phyloP scores from a whole-genome alignment of 2,888 invertebrate species.

The Macaria notata region DNA sequence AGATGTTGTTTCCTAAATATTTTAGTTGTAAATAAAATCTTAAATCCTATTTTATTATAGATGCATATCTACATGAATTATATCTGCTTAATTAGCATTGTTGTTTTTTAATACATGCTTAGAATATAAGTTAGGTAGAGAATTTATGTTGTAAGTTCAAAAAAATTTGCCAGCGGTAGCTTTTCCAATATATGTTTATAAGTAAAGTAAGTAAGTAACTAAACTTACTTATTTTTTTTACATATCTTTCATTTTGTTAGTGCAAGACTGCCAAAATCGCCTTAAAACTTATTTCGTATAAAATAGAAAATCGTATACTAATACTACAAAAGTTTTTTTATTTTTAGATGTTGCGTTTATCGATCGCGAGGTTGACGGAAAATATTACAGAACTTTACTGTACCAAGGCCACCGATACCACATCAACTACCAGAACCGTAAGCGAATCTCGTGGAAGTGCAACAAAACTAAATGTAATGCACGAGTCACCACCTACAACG shows the following conservation, averaged over 20 bases:
- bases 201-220: no score
- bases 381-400: constrained; percentile 49
- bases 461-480: constrained; percentile 54
- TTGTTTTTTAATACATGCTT: constrained; percentile 16
- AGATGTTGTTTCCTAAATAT: constrained; percentile 55
- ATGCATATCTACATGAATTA: constrained; percentile 60
- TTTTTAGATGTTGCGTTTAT: neutral
- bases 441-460: constrained; percentile 57
- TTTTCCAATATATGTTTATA: no score
- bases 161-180: no score
- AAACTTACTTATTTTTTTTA: no score
- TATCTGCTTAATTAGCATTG: constrained; percentile 51
- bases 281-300: no score
- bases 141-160: no score
- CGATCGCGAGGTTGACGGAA: constrained; percentile 14
- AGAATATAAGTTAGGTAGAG: no score
- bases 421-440: constrained; percentile 57
- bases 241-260: no score
- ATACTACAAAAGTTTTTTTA: no score
- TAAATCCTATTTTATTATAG: constrained; percentile 59
- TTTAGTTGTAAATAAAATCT: constrained; percentile 61
- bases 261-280: no score
- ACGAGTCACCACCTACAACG: constrained; percentile 46
- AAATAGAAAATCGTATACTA: no score
- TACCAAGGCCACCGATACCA: constrained; percentile 48